Conservation (phyloP, 1,140 invertebrate genomes). For the Macrobrachium nipponense region DNA sequence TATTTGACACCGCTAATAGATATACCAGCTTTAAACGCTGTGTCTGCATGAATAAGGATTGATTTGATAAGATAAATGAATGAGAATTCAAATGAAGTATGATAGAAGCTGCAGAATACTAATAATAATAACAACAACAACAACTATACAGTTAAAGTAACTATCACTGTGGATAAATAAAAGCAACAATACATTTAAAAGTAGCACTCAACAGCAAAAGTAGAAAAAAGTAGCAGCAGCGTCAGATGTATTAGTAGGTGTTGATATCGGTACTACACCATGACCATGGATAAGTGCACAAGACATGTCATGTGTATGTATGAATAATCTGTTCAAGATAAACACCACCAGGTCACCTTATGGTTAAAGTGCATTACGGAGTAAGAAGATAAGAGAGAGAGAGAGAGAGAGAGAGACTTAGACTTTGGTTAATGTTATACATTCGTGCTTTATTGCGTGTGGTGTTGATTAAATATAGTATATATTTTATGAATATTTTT, state of each 20-base stretch:
- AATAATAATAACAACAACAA: neutral
- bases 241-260: too few species aligned
- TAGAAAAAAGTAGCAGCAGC: neutral
- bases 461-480: neutral
- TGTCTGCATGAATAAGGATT: too few species aligned
- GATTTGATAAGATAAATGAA: too few species aligned
- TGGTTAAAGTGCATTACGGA: neutral
- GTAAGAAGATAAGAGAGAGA: neutral
- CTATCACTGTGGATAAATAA: neutral
- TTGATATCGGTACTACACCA: too few species aligned
- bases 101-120: too few species aligned
- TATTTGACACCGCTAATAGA: too few species aligned
- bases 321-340: too few species aligned
- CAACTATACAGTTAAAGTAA: neutral
- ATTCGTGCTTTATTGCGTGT: neutral
- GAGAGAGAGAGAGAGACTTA: conserved; percentile 22
- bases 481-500: too few species aligned
- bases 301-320: too few species aligned
- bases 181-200: neutral
- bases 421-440: neutral
- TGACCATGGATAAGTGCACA: too few species aligned
- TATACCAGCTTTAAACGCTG: too few species aligned
- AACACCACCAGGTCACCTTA: neutral
- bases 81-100: too few species aligned
- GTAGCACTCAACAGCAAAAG: neutral